These are phyloP conservation scores for Leucopsar rothschildi DNA, from an alignment of 2,113 vertebrate genomes.

Conservation along the genomic window DNA sequence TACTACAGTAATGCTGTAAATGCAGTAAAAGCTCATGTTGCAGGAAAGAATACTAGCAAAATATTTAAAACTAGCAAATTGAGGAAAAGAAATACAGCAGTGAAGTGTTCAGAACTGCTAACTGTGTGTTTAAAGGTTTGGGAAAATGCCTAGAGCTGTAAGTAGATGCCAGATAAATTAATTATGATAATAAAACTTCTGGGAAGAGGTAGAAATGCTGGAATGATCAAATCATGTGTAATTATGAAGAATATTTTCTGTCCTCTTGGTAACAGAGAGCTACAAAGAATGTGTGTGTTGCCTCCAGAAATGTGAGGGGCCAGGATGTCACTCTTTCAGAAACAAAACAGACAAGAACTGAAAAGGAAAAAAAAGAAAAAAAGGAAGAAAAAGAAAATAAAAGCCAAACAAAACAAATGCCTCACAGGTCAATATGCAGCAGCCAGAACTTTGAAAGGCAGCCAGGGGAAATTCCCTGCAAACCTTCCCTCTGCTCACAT, in stretches of 20 bases:
- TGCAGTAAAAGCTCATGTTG: not conserved
- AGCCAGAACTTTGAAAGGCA: constrained; percentile 8
- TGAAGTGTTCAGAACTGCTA: not conserved
- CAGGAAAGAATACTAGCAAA: not conserved
- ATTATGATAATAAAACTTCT: constrained; percentile 51
- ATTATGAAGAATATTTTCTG: constrained; percentile 21
- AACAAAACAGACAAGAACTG: not conserved
- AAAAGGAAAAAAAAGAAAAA: not conserved
- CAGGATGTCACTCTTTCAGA: not conserved
- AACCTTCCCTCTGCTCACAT: not conserved
- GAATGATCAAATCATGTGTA: constrained; percentile 22
- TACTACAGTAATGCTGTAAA: not conserved
- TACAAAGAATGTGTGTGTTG: not conserved
- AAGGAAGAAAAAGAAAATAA: not conserved
- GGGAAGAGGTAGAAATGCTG: constrained; percentile 41
- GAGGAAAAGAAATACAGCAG: not conserved
- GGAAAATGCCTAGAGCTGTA: constrained; percentile 38
- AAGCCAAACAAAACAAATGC: constrained; percentile 40
- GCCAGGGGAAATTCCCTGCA: constrained; percentile 27
- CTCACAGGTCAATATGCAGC: not conserved
- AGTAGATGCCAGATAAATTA: constrained; percentile 55
- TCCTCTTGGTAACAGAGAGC: not conserved
- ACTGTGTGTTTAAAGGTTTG: constrained; percentile 21
- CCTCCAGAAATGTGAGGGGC: constrained; percentile 39
- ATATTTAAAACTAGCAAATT: not conserved